phyloP scores from a whole-genome alignment of 2,797 vertebrate genomes.

The Sebastes vulpes region DNA sequence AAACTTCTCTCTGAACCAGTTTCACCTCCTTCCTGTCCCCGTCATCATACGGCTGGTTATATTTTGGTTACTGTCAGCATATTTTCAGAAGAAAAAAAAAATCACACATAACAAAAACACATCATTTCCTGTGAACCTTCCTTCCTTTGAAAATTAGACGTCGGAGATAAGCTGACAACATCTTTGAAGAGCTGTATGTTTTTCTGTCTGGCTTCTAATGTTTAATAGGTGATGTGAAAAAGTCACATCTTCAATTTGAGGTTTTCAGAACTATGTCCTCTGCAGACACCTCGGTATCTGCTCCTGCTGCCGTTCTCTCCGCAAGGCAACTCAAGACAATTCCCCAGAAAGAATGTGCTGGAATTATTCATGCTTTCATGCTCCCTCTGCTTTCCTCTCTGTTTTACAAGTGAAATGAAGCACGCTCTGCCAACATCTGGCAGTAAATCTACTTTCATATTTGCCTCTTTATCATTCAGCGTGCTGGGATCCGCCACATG shows the following conservation, averaged over 20 bases:
- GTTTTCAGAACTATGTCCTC: background rate
- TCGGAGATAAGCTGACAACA: background rate
- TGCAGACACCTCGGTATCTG: background rate
- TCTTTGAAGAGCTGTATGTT: background rate
- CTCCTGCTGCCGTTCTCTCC: slow-evolving; percentile 22
- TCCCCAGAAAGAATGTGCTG: slow-evolving; percentile 57
- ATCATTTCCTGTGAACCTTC: slow-evolving; percentile 15
- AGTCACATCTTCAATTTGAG: background rate
- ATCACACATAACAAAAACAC: background rate
- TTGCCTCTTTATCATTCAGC: slow-evolving; percentile 61
- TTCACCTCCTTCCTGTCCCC: background rate
- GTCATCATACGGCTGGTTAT: too few species aligned
- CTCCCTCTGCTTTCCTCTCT: slow-evolving; percentile 47
- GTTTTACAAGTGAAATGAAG: slow-evolving; percentile 77
- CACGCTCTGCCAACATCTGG: slow-evolving; percentile 74
- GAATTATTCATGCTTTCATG: slow-evolving; percentile 55
- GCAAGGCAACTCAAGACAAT: slow-evolving; percentile 26
- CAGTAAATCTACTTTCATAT: slow-evolving; percentile 69
- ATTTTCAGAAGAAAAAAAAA: background rate
- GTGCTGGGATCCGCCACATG: slow-evolving; percentile 51
- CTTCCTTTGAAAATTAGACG: background rate
- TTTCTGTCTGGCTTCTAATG: background rate
- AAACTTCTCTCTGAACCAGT: background rate
- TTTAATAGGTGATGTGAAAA: background rate
- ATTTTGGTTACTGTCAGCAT: background rate